These are phyloP conservation scores for Gobio occitaniae DNA, from an alignment of 2,797 vertebrate genomes.

Conservation along the genomic window DNA sequence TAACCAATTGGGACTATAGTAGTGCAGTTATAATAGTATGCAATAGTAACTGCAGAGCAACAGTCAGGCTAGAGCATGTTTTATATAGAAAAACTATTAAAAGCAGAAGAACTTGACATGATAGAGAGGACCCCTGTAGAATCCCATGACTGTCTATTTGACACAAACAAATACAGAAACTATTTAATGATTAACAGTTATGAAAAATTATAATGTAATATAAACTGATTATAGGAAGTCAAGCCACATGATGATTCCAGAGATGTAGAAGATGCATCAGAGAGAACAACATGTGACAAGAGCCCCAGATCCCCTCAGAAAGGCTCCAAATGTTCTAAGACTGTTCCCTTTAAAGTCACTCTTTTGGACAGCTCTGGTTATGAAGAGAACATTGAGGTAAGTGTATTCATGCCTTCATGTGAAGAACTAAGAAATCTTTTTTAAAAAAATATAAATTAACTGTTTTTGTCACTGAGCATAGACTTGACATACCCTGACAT, in stretches of 20 bases:
- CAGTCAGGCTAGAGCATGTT: too few relatives aligned
- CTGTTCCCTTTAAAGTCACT: constrained; percentile 87
- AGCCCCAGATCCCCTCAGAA: constrained; percentile 94
- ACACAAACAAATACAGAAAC: too few relatives aligned
- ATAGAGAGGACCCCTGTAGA: too few relatives aligned
- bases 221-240: constrained; percentile 66
- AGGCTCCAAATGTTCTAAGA: constrained; percentile 90
- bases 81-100: too few relatives aligned
- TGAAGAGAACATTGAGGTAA: constrained; percentile 92
- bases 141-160: too few relatives aligned
- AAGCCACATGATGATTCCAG: constrained; percentile 81
- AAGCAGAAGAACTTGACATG: too few relatives aligned
- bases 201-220: neutral
- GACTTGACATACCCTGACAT: too few relatives aligned
- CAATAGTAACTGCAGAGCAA: too few relatives aligned
- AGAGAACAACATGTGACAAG: constrained; percentile 92
- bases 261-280: constrained; percentile 88
- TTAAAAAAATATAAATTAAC: too few relatives aligned
- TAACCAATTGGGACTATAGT: too few relatives aligned
- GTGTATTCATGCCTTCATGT: constrained; percentile 43
- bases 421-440: neutral
- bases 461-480: too few relatives aligned
- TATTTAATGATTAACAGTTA: neutral
- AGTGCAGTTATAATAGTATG: too few relatives aligned
- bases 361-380: constrained; percentile 90